Evolutionary conservation across 2,888 invertebrate species (phyloP), one percentile per base, ranked within the genome.

Genomic region (Geotrupes spiniger): DNA sequence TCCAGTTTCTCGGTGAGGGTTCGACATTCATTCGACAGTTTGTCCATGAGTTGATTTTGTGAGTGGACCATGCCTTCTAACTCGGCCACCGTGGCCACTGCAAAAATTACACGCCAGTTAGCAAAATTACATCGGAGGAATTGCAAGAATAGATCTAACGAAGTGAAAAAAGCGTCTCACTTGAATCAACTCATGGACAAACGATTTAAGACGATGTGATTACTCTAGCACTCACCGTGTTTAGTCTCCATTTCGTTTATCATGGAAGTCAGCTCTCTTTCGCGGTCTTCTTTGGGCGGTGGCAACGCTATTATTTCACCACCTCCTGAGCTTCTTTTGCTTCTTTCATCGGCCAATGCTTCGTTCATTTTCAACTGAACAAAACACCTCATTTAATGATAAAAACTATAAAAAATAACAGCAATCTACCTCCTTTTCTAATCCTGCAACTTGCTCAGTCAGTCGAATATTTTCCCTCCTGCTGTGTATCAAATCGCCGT

Each of bases 21-120:
- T 79, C 88, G 90, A 81, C 91, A 91, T 80, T 92, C 90, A 72
- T 81, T 82, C 72, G 89, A 89, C 77, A 92, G 84, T 84, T 87
- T 90, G 81, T 89, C 89, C 86, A 91, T 88, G 84, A 90, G 87
- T 83, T 85, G 85, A 83, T 88, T 89, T 84, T 92, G 91, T 78
- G 86, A 88, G 78, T 85, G 86, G 78, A 92, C 84, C 85, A 89
- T 86, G 75, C 85, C 83, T 82, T 91, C 91, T 79, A 92, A 84
- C 78, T 88, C 89, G 79, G 85, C 84, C 77, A 91, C 89, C 73
- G 89, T 90, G 78, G 87, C 85, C 81, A 85, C 90, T 90, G 85
- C 77, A 84, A 58, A 52, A 55, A 58, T 42, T 46, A 56, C 54
- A 41, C 17, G 9, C 17, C n/a, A n/a, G n/a, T n/a, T n/a, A n/a